Percentiles rank a stretch among this genome's conserved stretches.
Conservation (phyloP, 2,113 vertebrate genomes). For the Dicentrarchus labrax region DNA sequence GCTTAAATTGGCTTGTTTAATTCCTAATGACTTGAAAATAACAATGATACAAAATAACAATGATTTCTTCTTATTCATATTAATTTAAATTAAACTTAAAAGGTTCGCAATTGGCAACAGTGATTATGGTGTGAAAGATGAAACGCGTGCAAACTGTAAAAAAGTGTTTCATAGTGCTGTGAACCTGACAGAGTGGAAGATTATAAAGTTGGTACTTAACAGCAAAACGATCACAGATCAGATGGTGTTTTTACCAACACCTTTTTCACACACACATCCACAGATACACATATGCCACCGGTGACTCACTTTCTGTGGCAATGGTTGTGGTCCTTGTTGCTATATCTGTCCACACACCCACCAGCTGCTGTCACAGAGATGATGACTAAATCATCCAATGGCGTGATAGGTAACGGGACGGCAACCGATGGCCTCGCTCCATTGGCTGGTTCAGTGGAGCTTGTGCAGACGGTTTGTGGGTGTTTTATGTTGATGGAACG, state of each 20-base stretch:
- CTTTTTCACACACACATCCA: not conserved
- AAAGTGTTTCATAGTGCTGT: not conserved
- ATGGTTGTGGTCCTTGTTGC: constrained; percentile 51
- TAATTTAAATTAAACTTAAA: not conserved
- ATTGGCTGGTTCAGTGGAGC: constrained; percentile 40
- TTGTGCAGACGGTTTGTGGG: constrained; percentile 44
- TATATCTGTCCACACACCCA: constrained; percentile 62
- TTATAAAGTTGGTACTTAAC: constrained; percentile 4
- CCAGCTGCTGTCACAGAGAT: constrained; percentile 64
- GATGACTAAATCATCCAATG: constrained; percentile 63
- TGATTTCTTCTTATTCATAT: not conserved
- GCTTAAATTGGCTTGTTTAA: not conserved
- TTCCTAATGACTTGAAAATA: not conserved
- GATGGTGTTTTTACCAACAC: constrained; percentile 46
- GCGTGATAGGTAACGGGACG: constrained; percentile 33
- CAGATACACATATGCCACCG: constrained; percentile 22
- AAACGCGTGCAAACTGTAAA: not conserved
- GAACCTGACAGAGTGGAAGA: not conserved
- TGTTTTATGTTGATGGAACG: constrained; percentile 51
- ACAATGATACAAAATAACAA: not conserved
- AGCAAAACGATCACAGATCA: constrained; percentile 10
- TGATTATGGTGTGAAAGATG: not conserved
- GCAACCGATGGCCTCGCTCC: constrained; percentile 22
- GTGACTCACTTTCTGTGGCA: constrained; percentile 62
- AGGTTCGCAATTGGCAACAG: not conserved